Evolutionary conservation across 2,797 vertebrate genomes (phyloP), one percentile per base, ranked within the genome.

Genomic region (Microctenopoma lineatum): DNA sequence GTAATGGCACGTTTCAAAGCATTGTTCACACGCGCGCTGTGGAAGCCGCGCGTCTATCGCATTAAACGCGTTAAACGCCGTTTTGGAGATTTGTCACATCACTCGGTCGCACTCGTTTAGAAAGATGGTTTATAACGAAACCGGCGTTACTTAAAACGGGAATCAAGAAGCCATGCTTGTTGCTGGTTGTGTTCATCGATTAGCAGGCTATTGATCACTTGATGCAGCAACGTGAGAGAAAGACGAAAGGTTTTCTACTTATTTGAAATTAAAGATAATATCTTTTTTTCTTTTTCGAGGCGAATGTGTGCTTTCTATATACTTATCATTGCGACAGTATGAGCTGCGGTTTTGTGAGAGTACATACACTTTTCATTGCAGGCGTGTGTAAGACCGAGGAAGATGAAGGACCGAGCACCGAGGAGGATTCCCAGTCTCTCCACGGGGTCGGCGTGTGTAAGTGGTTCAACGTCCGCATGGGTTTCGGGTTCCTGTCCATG

Each of bases 391-490:
- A 96, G 86, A 92, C 95, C 47, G 95, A 95, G 53, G 96, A 96
- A 83, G 96, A 95, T 66, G 89, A 93, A 4, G 95, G 91, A 53
- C 96, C 95, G 65, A 90, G 93, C 4, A 90, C 93, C 38, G 96
- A 95, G 64, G 92, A 93, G 70, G 96, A 95, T 4, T 81, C 92
- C 0, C 95, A 94, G 82, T 92, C 92, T 0, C 88, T 95, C 79
- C 92, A 90, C 50, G 97, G 97, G 27, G 89, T 92, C 55, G 97
- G 98, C 38, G 90, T 96, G 86, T 99, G 98, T 79, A 99, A 99
- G 63, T 99, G 98, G 98, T 99, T 99, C 93, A 99, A 99, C 65
- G 96, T 98, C 71, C 95, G 97, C 87, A 98, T 98, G 97, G 98
- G 97, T 44, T 99, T 99, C 90, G 98, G 98, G 21, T 99, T 99